Percentiles rank a stretch among this genome's conserved stretches.
Conservation (phyloP, 2,888 invertebrate genomes). For the Microctonus brassicae region DNA sequence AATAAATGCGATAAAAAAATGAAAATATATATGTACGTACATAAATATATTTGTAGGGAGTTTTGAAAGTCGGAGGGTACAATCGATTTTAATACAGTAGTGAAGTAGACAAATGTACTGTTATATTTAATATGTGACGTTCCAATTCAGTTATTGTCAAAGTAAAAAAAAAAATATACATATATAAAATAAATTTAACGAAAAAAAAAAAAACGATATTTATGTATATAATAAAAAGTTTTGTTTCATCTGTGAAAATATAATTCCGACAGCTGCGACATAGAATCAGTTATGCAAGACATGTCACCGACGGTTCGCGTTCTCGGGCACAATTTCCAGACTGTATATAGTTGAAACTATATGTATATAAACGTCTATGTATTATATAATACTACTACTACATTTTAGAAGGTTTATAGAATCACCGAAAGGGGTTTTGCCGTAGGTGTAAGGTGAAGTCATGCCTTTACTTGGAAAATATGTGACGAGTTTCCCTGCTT, state of each 20-base stretch:
- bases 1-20: background rate
- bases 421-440: background rate
- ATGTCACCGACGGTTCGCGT: constrained; percentile 17
- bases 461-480: background rate
- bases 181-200: background rate
- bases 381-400: background rate
- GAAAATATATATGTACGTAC: background rate
- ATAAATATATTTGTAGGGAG: too few relatives aligned
- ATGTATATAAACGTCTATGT: constrained; percentile 15
- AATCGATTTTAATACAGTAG: background rate
- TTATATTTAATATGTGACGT: too few relatives aligned
- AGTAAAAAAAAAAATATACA: background rate
- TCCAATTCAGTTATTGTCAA: background rate
- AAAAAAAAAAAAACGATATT: too few relatives aligned
- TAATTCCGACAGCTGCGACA: constrained; percentile 61
- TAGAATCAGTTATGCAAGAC: constrained; percentile 57
- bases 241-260: constrained; percentile 50
- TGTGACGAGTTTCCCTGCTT: constrained; percentile 9
- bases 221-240: constrained; percentile 19
- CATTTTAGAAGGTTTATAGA: background rate
- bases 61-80: background rate
- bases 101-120: background rate
- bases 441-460: background rate
- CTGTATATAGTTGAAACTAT: constrained; percentile 40
- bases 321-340: constrained; percentile 39